Evolutionary conservation across 2,113 vertebrate genomes (phyloP).

Genomic region (Capricornis sumatraensis): DNA sequence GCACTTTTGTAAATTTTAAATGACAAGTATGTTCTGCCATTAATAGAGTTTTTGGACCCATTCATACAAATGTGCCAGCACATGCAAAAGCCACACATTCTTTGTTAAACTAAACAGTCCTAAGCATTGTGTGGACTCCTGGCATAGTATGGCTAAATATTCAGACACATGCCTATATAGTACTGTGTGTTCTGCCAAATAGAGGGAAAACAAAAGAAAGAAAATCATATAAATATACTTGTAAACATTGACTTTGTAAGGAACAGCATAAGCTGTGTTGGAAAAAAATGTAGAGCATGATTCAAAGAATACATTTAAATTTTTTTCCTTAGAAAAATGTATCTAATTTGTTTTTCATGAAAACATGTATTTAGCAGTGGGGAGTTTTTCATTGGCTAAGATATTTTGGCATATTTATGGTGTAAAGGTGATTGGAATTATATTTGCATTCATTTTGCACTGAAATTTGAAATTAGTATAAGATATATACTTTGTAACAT

Average conservation of each 20-base stretch:
- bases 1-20: slow-evolving; percentile 62
- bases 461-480: slow-evolving; percentile 62
- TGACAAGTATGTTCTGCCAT: slow-evolving; percentile 59
- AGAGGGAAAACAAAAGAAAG: slow-evolving; percentile 69
- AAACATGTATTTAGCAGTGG: slow-evolving; percentile 60
- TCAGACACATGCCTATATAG: slow-evolving; percentile 68
- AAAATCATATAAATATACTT: slow-evolving; percentile 68
- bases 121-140: slow-evolving; percentile 64
- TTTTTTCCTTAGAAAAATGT: slow-evolving; percentile 62
- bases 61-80: slow-evolving; percentile 43
- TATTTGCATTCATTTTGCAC: slow-evolving; percentile 68
- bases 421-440: slow-evolving; percentile 73
- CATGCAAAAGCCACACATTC: slow-evolving; percentile 62
- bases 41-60: slow-evolving; percentile 55
- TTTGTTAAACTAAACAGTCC: slow-evolving; percentile 68
- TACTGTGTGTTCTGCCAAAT: slow-evolving; percentile 70
- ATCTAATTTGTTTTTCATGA: slow-evolving; percentile 75
- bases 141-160: slow-evolving; percentile 63
- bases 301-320: slow-evolving; percentile 70
- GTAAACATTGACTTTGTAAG: slow-evolving; percentile 71
- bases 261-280: slow-evolving; percentile 65
- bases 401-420: slow-evolving; percentile 70
- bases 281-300: slow-evolving; percentile 53
- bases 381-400: slow-evolving; percentile 60
- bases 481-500: slow-evolving; percentile 61